Conservation (phyloP, 2,888 invertebrate genomes). For the Drosophila neoperkinsi region DNA sequence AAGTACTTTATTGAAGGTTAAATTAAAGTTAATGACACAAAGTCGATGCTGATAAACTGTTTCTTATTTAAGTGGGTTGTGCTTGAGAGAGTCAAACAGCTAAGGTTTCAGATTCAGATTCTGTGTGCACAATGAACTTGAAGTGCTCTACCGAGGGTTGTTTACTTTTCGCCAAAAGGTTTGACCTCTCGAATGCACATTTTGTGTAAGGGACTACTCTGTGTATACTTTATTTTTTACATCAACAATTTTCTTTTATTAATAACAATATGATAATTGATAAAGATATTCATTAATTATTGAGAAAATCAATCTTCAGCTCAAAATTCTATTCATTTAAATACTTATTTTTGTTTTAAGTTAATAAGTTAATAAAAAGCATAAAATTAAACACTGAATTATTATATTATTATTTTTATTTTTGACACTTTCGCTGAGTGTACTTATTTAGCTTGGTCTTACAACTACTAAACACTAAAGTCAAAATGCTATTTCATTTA, state of each 20-base stretch:
- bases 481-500: background rate
- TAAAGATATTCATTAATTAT: background rate
- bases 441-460: background rate
- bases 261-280: background rate
- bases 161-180: slow-evolving; percentile 15
- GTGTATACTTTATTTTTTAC: fast-evolving
- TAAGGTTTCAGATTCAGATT: slow-evolving; percentile 9
- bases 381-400: background rate
- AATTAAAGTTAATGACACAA: slow-evolving; percentile 65
- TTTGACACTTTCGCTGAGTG: background rate
- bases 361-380: background rate
- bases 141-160: background rate
- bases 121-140: slow-evolving; percentile 5
- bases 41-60: slow-evolving; percentile 12
- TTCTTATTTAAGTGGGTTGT: slow-evolving; percentile 15
- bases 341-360: background rate
- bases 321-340: background rate
- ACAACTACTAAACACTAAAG: background rate
- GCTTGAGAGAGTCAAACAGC: background rate
- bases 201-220: background rate
- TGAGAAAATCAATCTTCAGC: background rate
- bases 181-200: slow-evolving; percentile 15
- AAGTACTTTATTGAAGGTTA: slow-evolving; percentile 61
- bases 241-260: background rate
- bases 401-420: background rate